These are phyloP conservation scores for Rhyacophila brunnea DNA, from an alignment of 1,140 invertebrate species.

Conservation along the genomic window DNA sequence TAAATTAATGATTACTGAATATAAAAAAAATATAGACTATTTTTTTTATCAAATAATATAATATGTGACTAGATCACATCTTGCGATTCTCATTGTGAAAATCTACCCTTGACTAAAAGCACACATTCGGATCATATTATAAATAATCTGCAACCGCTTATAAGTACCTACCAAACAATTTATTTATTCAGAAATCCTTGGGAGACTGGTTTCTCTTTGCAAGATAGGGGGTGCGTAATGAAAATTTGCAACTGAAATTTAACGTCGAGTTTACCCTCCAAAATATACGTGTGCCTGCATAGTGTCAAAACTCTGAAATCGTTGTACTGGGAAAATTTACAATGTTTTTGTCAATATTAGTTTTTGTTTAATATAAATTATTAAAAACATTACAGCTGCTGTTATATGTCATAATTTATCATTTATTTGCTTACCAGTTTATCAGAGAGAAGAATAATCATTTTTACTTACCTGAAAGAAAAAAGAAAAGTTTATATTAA, in stretches of 20 bases:
- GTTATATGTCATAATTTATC: no score
- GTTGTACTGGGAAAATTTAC: background rate
- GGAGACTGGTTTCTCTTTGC: background rate
- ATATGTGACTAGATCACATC: no score
- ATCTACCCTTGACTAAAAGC: no score
- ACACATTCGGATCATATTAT: background rate
- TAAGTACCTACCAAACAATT: constrained; percentile 6
- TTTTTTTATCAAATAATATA: no score
- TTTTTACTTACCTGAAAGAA: constrained; percentile 5
- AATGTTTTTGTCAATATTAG: background rate
- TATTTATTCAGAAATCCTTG: constrained; percentile 16
- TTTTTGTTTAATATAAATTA: no score
- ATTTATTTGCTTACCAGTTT: no score
- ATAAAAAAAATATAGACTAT: no score
- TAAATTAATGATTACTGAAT: no score
- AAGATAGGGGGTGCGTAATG: constrained; percentile 4
- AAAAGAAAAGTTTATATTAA: background rate
- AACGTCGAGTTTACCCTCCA: constrained; percentile 5
- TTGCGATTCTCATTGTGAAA: no score
- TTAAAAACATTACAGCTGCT: no score
- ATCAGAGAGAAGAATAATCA: no score
- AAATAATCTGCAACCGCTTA: constrained; percentile 10
- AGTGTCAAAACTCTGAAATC: background rate
- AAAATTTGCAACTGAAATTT: constrained; percentile 22
- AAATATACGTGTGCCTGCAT: background rate